phyloP scores from a whole-genome alignment of 1,140 invertebrate genomes.

The Drosophila sp. region DNA sequence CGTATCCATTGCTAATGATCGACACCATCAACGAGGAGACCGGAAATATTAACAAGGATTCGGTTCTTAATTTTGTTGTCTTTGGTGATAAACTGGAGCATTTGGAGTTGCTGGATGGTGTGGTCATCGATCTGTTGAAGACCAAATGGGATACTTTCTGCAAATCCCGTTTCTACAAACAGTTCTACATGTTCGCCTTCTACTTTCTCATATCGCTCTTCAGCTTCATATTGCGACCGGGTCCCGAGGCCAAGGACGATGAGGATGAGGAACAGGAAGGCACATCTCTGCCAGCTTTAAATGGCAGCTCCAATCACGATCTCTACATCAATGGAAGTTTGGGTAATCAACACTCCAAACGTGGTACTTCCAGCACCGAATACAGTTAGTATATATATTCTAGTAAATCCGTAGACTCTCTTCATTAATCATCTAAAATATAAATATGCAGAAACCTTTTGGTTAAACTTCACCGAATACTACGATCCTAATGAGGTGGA shows the following conservation, averaged over 20 bases:
- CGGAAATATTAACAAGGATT: slow-evolving; percentile 96
- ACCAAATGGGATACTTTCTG: slow-evolving; percentile 99
- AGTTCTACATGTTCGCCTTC: slow-evolving; percentile 94
- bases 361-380: slow-evolving; percentile 58
- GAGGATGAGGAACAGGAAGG: slow-evolving; percentile 70
- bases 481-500: slow-evolving; percentile 77
- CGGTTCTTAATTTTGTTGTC: slow-evolving; percentile 98
- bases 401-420: no score
- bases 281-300: slow-evolving; percentile 22
- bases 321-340: slow-evolving; percentile 45
- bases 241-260: slow-evolving; percentile 85
- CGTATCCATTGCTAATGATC: slow-evolving; percentile 97
- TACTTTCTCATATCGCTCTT: slow-evolving; percentile 95
- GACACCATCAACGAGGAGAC: slow-evolving; percentile 97
- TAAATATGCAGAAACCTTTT: slow-evolving; percentile 72
- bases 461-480: slow-evolving; percentile 82
- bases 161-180: slow-evolving; percentile 96
- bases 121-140: slow-evolving; percentile 96
- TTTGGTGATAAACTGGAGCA: slow-evolving; percentile 98
- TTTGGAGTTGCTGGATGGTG: slow-evolving; percentile 97
- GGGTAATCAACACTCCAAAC: slow-evolving; percentile 42
- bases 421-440: not conserved
- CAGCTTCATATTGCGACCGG: slow-evolving; percentile 94
- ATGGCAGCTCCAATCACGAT: slow-evolving; percentile 40
- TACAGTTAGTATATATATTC: slow-evolving; percentile 49